These are phyloP conservation scores for Lepidocolaptes lacrymiger DNA, from an alignment of 2,797 vertebrate genomes.

Conservation along the genomic window DNA sequence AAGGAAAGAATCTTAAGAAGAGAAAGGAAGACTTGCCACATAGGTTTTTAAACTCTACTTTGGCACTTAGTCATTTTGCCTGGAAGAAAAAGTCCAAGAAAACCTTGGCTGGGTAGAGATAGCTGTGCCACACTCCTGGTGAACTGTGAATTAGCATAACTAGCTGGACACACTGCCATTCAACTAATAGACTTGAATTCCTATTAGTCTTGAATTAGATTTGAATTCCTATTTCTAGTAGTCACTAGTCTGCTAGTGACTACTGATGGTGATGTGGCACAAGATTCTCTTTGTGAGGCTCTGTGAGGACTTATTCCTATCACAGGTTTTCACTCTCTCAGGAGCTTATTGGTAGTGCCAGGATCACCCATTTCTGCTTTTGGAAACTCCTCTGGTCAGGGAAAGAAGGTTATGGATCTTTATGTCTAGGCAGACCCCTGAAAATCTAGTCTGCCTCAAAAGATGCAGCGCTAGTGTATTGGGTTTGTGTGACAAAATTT, in stretches of 20 bases:
- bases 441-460: not conserved
- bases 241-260: not conserved
- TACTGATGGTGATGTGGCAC: not conserved
- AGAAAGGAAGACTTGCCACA: not conserved
- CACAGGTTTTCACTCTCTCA: not conserved
- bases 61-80: not conserved
- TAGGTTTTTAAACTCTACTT: not conserved
- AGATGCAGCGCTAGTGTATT: not conserved
- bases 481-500: not conserved
- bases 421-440: not conserved
- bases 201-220: no score
- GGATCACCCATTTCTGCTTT: not conserved
- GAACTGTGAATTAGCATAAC: not conserved
- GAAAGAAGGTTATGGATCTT: not conserved
- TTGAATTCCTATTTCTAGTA: no score
- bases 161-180: not conserved
- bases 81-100: not conserved
- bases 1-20: not conserved
- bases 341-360: not conserved
- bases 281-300: not conserved
- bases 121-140: not conserved
- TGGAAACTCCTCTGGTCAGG: not conserved
- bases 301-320: not conserved
- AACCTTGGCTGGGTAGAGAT: not conserved
- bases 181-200: not conserved